Base-by-base conservation (phyloP, 2,888 invertebrate species). In the Hemithea aestivaria region DNA sequence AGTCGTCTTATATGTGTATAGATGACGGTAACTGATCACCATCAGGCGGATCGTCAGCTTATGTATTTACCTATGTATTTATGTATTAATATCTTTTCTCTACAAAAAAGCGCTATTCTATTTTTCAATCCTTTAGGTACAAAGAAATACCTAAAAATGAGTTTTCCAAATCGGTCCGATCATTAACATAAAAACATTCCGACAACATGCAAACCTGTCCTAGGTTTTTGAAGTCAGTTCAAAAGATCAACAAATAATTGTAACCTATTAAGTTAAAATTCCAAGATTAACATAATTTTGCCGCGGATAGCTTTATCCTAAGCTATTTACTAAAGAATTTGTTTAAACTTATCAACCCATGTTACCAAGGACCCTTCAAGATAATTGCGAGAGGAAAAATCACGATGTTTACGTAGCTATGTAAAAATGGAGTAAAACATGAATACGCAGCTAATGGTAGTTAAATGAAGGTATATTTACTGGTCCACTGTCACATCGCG, bases 381-480 rank as follows among this genome's bases (percentile, higher is more conserved):
- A 24, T 62, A 63, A 65, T 62, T 57, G 55, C 46, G 39, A 51
- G 51, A 40, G 48, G 45, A 48, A 57, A 60, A 60, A 58, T 36
- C 31, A 31, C 11, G 27, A 32, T 56, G 42, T 47, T 54, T 53
- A 58, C 48, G 31, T n/a, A n/a, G n/a, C n/a, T n/a, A 32, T 25
- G 42, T 35, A 52, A 52, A 58, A 62, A 62, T 60, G 62, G 54
- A 54, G 49, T 53, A 55, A 50, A 35, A 2, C 16, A 16, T 4
- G 16, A 16, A 16, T 16, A 4, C 40, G 36, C 35, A 27, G 45
- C 49, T 71, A 73, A 73, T 73, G 68, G 56, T 64, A 65, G 66
- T 63, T 68, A 73, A 75, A 75, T 73, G 67, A 73, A 64, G 32
- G 44, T 53, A 57, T 58, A 67, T 73, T 72, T 70, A 72, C 57